Percentiles rank a stretch among this genome's conserved stretches.
phyloP scores from a whole-genome alignment of 2,797 vertebrate genomes.

The Phoebastria nigripes region DNA sequence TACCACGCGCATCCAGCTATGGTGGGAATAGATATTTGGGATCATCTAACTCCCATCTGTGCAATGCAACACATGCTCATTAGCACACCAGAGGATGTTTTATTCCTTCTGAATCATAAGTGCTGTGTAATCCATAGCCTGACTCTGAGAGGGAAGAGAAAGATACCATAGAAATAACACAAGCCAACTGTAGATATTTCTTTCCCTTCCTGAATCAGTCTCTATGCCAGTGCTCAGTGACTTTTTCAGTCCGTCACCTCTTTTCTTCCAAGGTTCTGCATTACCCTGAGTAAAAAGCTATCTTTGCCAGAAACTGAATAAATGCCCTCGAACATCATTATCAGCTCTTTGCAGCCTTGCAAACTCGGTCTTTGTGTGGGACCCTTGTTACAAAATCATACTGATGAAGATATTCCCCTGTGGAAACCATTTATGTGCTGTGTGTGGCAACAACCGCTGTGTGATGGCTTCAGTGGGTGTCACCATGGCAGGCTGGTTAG shows the following conservation, averaged over 20 bases:
- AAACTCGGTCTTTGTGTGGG: background rate
- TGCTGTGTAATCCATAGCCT: background rate
- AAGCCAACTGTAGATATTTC: background rate
- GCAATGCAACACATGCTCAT: background rate
- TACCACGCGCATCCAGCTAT: background rate
- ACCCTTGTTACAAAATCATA: background rate
- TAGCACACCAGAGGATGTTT: background rate
- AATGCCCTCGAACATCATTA: background rate
- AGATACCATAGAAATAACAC: background rate
- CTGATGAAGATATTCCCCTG: background rate
- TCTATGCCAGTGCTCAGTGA: background rate
- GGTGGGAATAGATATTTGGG: background rate
- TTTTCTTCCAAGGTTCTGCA: background rate
- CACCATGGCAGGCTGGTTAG: background rate
- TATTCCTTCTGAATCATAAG: background rate
- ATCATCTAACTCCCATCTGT: background rate
- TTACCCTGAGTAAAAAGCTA: background rate
- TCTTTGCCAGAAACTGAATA: background rate
- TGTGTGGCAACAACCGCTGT: background rate
- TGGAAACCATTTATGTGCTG: background rate
- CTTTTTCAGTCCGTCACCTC: background rate
- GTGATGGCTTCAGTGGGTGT: background rate
- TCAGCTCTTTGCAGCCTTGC: background rate
- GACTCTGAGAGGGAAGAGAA: background rate
- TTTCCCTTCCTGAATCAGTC: background rate